Conservation (phyloP, 2,888 invertebrate species). For the Salpingus planirostris region DNA sequence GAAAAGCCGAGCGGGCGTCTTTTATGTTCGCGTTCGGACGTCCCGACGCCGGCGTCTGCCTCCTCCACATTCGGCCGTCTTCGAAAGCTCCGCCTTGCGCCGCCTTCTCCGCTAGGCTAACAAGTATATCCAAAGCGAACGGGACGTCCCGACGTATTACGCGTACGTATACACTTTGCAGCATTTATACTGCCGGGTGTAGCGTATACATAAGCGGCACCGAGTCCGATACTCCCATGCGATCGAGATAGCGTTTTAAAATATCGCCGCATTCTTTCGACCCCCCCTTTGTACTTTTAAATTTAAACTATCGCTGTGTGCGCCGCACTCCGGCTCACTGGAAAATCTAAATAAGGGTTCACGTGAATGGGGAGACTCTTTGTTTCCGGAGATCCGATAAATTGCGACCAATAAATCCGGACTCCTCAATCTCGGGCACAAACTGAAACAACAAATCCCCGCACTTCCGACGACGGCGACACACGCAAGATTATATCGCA, state of each 20-base stretch:
- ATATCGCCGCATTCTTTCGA: constrained; percentile 36
- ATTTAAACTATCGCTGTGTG: constrained; percentile 29
- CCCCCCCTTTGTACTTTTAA: constrained; percentile 26
- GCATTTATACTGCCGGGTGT: too few species aligned
- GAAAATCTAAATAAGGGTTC: constrained; percentile 31
- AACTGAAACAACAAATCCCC: too few species aligned
- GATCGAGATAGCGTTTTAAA: constrained; percentile 38
- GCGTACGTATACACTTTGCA: constrained; percentile 18
- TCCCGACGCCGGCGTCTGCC: constrained; percentile 25
- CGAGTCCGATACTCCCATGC: constrained; percentile 28
- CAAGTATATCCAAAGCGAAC: constrained; percentile 29
- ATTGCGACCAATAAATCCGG: constrained; percentile 15
- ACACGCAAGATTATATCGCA: too few species aligned
- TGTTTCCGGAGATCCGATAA: constrained; percentile 33
- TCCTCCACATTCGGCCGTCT: constrained; percentile 30
- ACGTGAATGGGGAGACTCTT: constrained; percentile 24
- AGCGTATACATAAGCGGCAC: too few species aligned
- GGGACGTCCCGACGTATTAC: constrained; percentile 18
- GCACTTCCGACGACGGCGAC: too few species aligned
- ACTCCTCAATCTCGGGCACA: too few species aligned
- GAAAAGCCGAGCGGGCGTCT: constrained; percentile 21
- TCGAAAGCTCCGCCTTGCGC: constrained; percentile 37
- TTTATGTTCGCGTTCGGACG: constrained; percentile 19
- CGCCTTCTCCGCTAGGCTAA: constrained; percentile 37
- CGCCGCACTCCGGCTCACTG: constrained; percentile 26